Evolutionary conservation across 1,140 invertebrate genomes (phyloP).

Genomic region (Heliconius congener): DNA sequence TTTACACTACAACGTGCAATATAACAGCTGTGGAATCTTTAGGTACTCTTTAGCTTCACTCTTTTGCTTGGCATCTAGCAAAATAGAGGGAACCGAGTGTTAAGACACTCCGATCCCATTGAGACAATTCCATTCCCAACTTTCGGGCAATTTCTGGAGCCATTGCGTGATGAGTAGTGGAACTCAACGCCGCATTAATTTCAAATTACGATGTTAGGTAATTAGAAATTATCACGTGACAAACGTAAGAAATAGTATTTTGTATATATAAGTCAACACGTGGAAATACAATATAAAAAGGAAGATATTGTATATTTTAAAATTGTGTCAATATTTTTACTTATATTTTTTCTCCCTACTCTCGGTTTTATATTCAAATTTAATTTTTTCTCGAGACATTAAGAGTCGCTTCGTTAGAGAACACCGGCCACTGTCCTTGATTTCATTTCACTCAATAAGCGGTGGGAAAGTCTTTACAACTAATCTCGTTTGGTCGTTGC

Average conservation of each 20-base stretch:
- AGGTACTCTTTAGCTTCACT: not conserved
- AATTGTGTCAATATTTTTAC: not conserved
- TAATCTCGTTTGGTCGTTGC: conserved; percentile 37
- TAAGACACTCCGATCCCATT: no score
- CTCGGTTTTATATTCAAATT: not conserved
- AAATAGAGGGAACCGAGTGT: no score
- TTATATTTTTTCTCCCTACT: not conserved
- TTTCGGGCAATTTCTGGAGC: no score
- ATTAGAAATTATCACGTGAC: no score
- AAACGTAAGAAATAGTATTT: no score
- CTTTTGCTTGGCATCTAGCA: not conserved
- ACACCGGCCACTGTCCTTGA: conserved; percentile 31
- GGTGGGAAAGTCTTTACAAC: conserved; percentile 20
- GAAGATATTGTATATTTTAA: not conserved
- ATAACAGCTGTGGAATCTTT: not conserved
- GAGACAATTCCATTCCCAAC: no score
- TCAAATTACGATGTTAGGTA: no score
- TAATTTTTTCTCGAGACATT: not conserved
- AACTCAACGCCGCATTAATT: no score
- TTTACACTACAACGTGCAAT: not conserved
- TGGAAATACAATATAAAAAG: no score
- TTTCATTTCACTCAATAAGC: conserved; percentile 32
- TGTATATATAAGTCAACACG: no score
- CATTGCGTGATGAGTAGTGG: no score
- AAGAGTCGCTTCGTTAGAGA: conserved; percentile 29